These are phyloP conservation scores for Gymnocypris eckloni DNA, from an alignment of 2,797 vertebrate species.

Conservation along the genomic window DNA sequence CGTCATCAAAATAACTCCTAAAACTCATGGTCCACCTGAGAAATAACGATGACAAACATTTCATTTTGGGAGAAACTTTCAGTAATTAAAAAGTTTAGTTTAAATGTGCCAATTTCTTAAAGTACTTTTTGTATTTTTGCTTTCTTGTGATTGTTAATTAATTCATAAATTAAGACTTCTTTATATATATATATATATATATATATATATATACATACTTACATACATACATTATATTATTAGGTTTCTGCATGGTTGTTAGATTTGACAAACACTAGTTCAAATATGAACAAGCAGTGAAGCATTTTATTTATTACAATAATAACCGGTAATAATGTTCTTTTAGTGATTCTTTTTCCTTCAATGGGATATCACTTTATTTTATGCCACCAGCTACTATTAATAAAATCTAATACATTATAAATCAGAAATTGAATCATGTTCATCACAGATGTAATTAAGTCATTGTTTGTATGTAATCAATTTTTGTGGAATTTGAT, in stretches of 20 bases:
- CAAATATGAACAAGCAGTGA: neutral
- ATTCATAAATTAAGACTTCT: too few species aligned
- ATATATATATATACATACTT: too few species aligned
- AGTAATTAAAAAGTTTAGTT: neutral
- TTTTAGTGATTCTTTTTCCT: too few species aligned
- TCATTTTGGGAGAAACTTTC: neutral
- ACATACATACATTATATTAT: too few species aligned
- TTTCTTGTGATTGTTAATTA: too few species aligned
- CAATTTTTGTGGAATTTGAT: neutral
- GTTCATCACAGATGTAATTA: neutral
- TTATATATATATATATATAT: too few species aligned
- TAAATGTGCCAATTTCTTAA: too few species aligned
- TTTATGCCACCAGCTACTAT: neutral
- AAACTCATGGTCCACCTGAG: neutral
- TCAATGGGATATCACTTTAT: too few species aligned
- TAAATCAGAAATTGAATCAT: neutral
- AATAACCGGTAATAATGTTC: neutral
- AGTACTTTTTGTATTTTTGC: too few species aligned
- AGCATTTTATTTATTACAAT: neutral
- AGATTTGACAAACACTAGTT: neutral
- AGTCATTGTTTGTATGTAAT: neutral
- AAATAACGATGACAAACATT: neutral
- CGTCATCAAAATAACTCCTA: neutral
- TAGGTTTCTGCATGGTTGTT: neutral
- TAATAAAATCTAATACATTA: fast-evolving